phyloP scores from a whole-genome alignment of 2,888 invertebrate species.

The Ceraclea dissimilis region DNA sequence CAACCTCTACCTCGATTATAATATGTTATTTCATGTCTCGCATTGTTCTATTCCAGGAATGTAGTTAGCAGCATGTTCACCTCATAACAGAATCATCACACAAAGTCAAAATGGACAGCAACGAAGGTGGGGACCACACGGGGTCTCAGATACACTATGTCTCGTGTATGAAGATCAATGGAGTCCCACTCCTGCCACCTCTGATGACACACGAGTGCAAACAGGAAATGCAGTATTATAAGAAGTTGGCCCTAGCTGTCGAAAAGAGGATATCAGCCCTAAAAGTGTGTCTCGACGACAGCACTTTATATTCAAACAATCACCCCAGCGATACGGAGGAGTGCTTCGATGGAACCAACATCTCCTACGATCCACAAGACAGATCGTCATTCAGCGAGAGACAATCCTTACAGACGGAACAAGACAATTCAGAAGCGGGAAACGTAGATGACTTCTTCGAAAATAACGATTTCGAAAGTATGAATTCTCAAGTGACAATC shows the following conservation, averaged over 20 bases:
- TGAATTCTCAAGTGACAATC: conserved; percentile 25
- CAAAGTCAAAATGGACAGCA: conserved; percentile 38
- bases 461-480: conserved; percentile 22
- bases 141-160: conserved; percentile 44
- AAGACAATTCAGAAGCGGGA: conserved; percentile 6
- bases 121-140: conserved; percentile 45
- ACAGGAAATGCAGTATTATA: conserved; percentile 60
- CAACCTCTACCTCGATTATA: no score
- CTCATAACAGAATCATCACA: no score
- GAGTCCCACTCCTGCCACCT: conserved; percentile 67
- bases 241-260: conserved; percentile 55
- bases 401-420: neutral
- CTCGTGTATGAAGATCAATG: conserved; percentile 67
- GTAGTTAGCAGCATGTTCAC: no score
- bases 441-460: conserved; percentile 13
- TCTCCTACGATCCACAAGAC: conserved; percentile 18
- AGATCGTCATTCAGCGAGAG: conserved; percentile 17
- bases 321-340: conserved; percentile 22
- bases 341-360: conserved; percentile 20
- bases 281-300: conserved; percentile 35
- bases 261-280: conserved; percentile 50
- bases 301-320: conserved; percentile 25
- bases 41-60: no score
- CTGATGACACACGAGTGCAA: conserved; percentile 57
- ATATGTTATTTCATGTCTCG: no score